A percentile compares a stretch with the other conserved stretches of the same genome.
These are phyloP conservation scores for Maconellicoccus hirsutus DNA, from an alignment of 1,140 invertebrate genomes.

Conservation along the genomic window DNA sequence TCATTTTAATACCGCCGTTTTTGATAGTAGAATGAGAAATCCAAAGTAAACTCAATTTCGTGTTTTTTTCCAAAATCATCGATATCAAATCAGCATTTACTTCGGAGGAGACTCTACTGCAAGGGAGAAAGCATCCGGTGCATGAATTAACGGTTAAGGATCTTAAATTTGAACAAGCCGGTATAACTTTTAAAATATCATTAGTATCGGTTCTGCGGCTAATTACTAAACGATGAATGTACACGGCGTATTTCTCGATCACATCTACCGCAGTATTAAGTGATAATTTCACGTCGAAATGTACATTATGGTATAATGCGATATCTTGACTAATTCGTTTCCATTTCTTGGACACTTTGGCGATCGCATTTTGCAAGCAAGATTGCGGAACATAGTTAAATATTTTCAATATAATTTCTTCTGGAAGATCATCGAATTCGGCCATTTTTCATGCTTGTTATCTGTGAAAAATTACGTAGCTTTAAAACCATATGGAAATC, in stretches of 20 bases:
- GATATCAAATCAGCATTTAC: not conserved
- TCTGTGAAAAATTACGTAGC: not conserved
- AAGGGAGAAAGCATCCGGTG: not conserved
- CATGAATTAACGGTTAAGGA: not conserved
- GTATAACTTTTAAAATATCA: not conserved
- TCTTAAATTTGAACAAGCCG: not conserved
- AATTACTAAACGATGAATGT: not conserved
- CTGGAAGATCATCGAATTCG: not conserved
- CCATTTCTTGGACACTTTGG: not conserved
- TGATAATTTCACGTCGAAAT: not conserved
- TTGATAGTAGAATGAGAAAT: not conserved
- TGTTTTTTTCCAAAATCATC: conserved; percentile 1
- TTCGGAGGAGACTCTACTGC: not conserved
- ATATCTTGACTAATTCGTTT: not conserved
- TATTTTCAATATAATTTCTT: conserved; percentile 11
- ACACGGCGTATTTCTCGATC: not conserved
- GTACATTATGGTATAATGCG: not conserved
- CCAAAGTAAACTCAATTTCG: not conserved
- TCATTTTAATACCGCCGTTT: not conserved
- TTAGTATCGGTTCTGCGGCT: not conserved
- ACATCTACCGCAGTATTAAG: not conserved
- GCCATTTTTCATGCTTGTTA: not conserved
- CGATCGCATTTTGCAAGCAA: not conserved
- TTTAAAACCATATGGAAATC: not conserved
- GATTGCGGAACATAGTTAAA: not conserved